phyloP scores from a whole-genome alignment of 1,140 invertebrate species.

The Hyles euphorbiae region DNA sequence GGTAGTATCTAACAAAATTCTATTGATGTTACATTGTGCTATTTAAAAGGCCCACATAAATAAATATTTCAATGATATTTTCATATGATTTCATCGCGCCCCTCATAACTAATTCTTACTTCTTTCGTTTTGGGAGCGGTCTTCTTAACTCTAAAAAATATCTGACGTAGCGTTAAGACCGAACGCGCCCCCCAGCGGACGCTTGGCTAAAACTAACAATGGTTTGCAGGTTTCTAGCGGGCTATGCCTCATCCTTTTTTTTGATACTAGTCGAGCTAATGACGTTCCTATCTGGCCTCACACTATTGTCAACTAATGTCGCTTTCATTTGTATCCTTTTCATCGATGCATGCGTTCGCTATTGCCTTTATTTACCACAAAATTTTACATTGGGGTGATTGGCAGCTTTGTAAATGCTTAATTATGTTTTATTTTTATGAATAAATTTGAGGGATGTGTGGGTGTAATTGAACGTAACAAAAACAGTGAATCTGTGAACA shows the following conservation, averaged over 20 bases:
- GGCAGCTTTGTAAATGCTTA: background rate
- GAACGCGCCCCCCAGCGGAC: background rate
- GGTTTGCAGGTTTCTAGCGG: slow-evolving; percentile 73
- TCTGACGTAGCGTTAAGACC: too few relatives aligned
- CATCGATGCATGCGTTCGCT: slow-evolving; percentile 1
- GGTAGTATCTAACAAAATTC: too few relatives aligned
- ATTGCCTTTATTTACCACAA: slow-evolving; percentile 1
- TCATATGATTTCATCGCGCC: too few relatives aligned
- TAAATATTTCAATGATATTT: too few relatives aligned
- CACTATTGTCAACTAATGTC: slow-evolving; percentile 79
- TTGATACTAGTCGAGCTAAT: slow-evolving; percentile 78
- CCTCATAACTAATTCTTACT: too few relatives aligned
- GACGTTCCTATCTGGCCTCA: slow-evolving; percentile 79
- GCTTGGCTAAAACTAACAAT: background rate
- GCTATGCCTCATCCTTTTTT: slow-evolving; percentile 71
- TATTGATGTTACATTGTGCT: too few relatives aligned
- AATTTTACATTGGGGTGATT: background rate
- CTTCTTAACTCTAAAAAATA: too few relatives aligned
- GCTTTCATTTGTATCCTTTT: slow-evolving; percentile 82
- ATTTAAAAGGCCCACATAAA: too few relatives aligned
- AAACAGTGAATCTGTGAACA: too few relatives aligned
- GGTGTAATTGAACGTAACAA: too few relatives aligned
- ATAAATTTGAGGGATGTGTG: too few relatives aligned
- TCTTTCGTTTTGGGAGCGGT: too few relatives aligned
- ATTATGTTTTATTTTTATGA: background rate